These are phyloP conservation scores for Etheostoma nigrum DNA, from an alignment of 2,797 vertebrate genomes.

Conservation along the genomic window DNA sequence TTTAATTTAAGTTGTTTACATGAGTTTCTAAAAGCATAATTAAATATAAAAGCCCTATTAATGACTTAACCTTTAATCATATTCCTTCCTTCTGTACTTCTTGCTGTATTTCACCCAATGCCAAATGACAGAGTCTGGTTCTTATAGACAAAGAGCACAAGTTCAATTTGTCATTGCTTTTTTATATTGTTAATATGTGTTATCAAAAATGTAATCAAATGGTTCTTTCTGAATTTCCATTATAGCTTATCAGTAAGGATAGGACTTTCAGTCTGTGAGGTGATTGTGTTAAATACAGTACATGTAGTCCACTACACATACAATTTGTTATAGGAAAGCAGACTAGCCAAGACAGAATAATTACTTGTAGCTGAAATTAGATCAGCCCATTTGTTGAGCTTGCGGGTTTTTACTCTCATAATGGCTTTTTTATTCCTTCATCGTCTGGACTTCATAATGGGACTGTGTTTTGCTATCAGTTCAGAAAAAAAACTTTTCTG, in stretches of 20 bases:
- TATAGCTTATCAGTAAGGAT: neutral
- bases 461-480: constrained; percentile 6
- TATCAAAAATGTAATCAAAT: neutral
- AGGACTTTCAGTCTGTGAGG: constrained; percentile 4
- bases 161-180: neutral
- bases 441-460: neutral
- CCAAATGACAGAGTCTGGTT: constrained; percentile 3
- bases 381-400: constrained; percentile 37
- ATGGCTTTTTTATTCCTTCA: constrained; percentile 28
- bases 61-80: neutral
- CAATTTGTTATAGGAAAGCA: constrained; percentile 19
- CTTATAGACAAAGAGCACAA: neutral
- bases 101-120: neutral
- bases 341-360: constrained; percentile 37
- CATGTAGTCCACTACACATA: constrained; percentile 13
- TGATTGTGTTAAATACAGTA: constrained; percentile 41
- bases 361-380: constrained; percentile 54
- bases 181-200: neutral
- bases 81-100: neutral
- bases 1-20: neutral
- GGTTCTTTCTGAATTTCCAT: constrained; percentile 4
- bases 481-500: neutral
- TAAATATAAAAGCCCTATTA: neutral
- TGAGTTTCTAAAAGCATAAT: neutral
- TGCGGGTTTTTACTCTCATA: constrained; percentile 22